Conservation (phyloP, 2,113 vertebrate genomes). For the Myxocyprinus asiaticus region DNA sequence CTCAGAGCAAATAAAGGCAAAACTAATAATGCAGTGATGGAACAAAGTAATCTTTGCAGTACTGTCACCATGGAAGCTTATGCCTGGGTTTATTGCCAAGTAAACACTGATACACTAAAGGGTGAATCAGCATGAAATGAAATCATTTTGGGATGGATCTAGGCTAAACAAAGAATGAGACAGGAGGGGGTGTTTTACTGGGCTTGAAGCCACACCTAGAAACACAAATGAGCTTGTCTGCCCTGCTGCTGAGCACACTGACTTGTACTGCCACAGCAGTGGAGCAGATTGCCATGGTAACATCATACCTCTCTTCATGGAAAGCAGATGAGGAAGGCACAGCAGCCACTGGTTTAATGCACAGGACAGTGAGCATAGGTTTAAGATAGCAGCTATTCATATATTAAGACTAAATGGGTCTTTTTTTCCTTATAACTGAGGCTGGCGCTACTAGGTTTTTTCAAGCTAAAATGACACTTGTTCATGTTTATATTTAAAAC, state of each 20-base stretch:
- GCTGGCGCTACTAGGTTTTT: too few species aligned
- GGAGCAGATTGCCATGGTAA: constrained; percentile 41
- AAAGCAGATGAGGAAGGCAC: constrained; percentile 7
- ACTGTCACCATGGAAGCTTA: neutral
- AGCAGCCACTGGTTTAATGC: neutral
- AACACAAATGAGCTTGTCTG: constrained; percentile 47
- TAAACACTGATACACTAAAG: neutral
- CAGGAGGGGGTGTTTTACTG: constrained; percentile 1
- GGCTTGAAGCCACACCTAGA: constrained; percentile 51
- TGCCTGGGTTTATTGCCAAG: constrained; percentile 1
- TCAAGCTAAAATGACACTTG: too few species aligned
- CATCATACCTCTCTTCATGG: constrained; percentile 9
- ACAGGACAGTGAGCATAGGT: neutral
- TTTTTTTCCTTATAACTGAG: too few species aligned
- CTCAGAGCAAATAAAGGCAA: constrained; percentile 4
- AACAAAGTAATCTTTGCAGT: neutral
- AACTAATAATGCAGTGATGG: neutral
- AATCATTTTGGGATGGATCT: constrained; percentile 19
- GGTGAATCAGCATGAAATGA: neutral
- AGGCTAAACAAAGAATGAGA: constrained; percentile 43
- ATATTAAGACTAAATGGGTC: too few species aligned
- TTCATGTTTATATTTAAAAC: too few species aligned
- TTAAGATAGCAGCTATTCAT: too few species aligned
- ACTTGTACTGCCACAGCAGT: constrained; percentile 7
- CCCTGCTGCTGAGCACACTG: constrained; percentile 14